Base-by-base conservation (phyloP, 1,140 invertebrate species). In the Amphibalanus amphitrite region DNA sequence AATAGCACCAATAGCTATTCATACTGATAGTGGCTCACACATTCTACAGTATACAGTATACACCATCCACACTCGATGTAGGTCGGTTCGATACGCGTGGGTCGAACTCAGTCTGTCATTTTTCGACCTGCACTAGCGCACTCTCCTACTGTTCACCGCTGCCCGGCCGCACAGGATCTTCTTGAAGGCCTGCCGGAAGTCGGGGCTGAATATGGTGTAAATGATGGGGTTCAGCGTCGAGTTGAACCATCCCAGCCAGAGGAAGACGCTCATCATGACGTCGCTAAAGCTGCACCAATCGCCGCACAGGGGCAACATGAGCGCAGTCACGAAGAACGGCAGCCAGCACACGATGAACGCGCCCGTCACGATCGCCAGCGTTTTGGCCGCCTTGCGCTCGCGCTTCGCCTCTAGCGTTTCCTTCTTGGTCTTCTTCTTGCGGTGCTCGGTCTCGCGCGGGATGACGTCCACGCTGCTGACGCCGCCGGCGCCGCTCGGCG, bases 341-440 rank as follows among this genome's bases (percentile, higher is more conserved):
- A 95, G 83, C 93, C 93, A 96, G 78, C 92, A 95, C 72, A 93
- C 85, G 29, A 95, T 90, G 80, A 95, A 95, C 20, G 90, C 92
- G 28, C 92, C 92, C 0, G 93, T 95, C 72, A 94, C 93, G 73
- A 95, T 93, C 70, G 91, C 92, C 74, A 96, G 81, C 20, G 93
- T 96, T 81, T 92, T n/a, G n/a, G n/a, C n/a, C n/a, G n/a, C n/a
- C n/a, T n/a, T n/a, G n/a, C n/a, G n/a, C n/a, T n/a, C n/a, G 33
- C 92, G 82, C 79, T 92, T 92, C 23, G 88, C 87, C 79, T 92
- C 90, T 17, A 90, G 81, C 0, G 87, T 86, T 75, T 91, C 89
- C 78, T 90, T 90, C 77, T 88, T 85, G 25, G 71, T 73, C 70
- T 77, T 77, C 65, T 75, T 77, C 30, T 72, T 71, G 25, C 70